Evolutionary conservation across 2,797 vertebrate species (phyloP).

Genomic region (Perodicticus potto): DNA sequence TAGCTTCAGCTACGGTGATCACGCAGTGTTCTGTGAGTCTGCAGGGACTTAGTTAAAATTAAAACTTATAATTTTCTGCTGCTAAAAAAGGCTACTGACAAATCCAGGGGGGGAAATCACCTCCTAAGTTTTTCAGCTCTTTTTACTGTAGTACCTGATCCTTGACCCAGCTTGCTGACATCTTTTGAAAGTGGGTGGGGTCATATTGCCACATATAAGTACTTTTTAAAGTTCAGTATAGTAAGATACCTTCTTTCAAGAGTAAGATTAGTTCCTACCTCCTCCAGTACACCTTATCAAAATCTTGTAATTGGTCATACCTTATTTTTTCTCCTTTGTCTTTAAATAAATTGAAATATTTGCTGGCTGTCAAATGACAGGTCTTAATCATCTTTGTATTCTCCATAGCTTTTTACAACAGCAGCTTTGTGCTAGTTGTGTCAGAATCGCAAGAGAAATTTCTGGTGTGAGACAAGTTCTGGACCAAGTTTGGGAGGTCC

Average conservation of each 20-base stretch:
- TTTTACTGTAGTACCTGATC: conserved; percentile 38
- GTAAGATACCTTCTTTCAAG: background rate
- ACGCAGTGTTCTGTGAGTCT: background rate
- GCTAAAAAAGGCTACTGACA: background rate
- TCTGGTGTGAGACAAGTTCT: background rate
- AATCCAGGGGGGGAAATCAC: background rate
- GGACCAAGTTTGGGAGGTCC: background rate
- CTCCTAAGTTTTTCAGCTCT: background rate
- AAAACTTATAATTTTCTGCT: background rate
- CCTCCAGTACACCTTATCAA: background rate
- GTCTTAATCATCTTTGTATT: background rate
- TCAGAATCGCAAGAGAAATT: conserved; percentile 3
- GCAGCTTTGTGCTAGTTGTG: background rate
- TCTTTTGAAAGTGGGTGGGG: conserved; percentile 53
- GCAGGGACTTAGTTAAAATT: background rate
- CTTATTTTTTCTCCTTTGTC: background rate
- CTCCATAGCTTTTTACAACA: conserved; percentile 13
- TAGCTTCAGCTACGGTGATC: background rate
- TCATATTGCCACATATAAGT: conserved; percentile 1
- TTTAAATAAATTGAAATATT: background rate
- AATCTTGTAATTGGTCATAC: background rate
- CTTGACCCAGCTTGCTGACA: conserved; percentile 73
- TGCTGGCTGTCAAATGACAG: background rate
- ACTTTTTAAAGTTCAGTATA: conserved; percentile 54
- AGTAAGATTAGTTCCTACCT: background rate